These are phyloP conservation scores for Herpailurus yagouaroundi DNA, from an alignment of 2,113 vertebrate species.

Conservation along the genomic window DNA sequence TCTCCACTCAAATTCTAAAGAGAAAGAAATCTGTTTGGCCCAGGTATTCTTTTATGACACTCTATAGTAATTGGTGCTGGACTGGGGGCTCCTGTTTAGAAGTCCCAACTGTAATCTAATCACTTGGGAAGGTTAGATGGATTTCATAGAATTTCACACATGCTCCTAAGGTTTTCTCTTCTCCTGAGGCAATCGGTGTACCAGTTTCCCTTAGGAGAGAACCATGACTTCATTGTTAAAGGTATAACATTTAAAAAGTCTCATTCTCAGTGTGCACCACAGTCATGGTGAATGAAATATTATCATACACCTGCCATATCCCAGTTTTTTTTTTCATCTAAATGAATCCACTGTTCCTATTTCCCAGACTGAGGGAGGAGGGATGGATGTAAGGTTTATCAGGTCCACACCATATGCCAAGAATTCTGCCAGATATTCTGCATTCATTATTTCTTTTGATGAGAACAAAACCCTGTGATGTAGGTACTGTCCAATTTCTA, in stretches of 20 bases:
- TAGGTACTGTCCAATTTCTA: background rate
- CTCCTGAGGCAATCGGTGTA: background rate
- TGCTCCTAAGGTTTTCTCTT: background rate
- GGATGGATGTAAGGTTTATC: background rate
- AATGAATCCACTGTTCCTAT: background rate
- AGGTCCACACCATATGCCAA: background rate
- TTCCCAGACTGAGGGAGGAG: background rate
- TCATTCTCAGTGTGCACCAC: background rate
- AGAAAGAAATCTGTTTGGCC: background rate
- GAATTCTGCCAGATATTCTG: background rate
- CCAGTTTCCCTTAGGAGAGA: conserved; percentile 7
- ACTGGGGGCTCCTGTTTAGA: background rate
- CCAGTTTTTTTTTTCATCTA: background rate
- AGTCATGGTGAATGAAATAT: background rate
- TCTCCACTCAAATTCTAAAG: background rate
- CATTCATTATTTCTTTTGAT: background rate
- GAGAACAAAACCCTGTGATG: background rate
- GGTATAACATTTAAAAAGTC: background rate
- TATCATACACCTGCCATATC: background rate
- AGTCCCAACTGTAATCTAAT: background rate
- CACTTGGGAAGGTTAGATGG: background rate
- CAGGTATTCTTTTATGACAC: background rate
- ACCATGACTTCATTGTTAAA: background rate
- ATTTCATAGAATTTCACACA: background rate
- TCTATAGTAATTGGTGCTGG: background rate